These are phyloP conservation scores for Brachyopa scutellaris DNA, from an alignment of 2,888 invertebrate genomes.

Conservation along the genomic window DNA sequence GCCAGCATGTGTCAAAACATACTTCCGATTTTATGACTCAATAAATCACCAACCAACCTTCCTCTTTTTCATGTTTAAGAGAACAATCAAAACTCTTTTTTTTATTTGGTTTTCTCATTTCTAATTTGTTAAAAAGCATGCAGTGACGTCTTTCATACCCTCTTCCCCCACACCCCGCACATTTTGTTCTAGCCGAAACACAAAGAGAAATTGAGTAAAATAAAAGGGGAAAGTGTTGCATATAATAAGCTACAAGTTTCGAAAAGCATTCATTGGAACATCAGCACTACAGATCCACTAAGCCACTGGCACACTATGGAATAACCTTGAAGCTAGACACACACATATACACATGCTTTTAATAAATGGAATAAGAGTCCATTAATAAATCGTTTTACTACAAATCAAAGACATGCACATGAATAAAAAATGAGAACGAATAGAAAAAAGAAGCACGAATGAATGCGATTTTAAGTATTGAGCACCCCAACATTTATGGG, in stretches of 20 bases:
- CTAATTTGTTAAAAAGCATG: conserved; percentile 24
- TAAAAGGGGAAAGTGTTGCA: conserved; percentile 35
- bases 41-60: conserved; percentile 39
- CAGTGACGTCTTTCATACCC: conserved; percentile 24
- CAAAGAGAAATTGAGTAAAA: neutral
- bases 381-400: conserved; percentile 63
- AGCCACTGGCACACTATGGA: conserved; percentile 26
- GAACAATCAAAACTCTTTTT: conserved; percentile 13
- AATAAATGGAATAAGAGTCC: conserved; percentile 55
- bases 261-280: conserved; percentile 55
- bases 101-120: neutral
- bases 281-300: conserved; percentile 17
- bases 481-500: conserved; percentile 35
- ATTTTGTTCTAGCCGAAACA: neutral
- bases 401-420: conserved; percentile 47
- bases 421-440: conserved; percentile 17
- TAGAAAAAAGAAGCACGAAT: neutral
- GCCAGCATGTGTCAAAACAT: neutral
- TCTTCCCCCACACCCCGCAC: too few relatives aligned
- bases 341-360: neutral
- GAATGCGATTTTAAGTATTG: conserved; percentile 63
- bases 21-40: neutral
- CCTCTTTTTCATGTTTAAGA: conserved; percentile 7
- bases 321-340: conserved; percentile 52
- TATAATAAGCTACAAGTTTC: conserved; percentile 50